Evolutionary conservation across 2,113 vertebrate genomes (phyloP).

Genomic region (Glaucomys volans): DNA sequence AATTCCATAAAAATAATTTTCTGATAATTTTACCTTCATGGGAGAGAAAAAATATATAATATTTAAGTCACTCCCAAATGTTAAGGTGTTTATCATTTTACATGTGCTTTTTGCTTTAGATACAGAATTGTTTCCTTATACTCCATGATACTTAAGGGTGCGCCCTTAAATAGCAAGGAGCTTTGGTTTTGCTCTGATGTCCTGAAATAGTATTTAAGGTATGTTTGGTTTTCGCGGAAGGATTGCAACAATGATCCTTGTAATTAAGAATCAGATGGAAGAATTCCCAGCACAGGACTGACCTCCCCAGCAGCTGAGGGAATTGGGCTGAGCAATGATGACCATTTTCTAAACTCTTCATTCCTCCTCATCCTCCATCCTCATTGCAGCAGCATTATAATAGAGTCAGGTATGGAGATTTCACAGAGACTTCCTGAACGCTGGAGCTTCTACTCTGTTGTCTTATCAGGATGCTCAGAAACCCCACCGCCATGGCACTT

Average conservation of each 20-base stretch:
- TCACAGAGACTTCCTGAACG: constrained; percentile 23
- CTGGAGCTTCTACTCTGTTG: neutral
- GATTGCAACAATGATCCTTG: neutral
- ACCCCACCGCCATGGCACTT: neutral
- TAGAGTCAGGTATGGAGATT: neutral
- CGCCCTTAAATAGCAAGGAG: neutral
- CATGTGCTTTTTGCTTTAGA: neutral
- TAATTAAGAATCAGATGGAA: neutral
- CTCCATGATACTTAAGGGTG: neutral
- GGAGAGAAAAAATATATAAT: neutral
- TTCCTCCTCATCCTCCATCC: neutral
- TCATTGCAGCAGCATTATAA: neutral
- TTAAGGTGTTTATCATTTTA: neutral
- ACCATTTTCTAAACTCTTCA: neutral
- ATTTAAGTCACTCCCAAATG: neutral
- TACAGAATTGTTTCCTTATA: neutral
- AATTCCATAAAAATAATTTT: neutral
- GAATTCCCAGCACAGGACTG: neutral
- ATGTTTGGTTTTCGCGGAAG: neutral
- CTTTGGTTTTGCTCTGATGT: neutral
- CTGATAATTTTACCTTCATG: neutral
- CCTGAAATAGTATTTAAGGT: neutral
- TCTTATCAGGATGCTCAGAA: neutral
- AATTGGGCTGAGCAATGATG: neutral
- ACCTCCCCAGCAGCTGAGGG: neutral